Conservation (phyloP, 1,140 invertebrate species). For the Parapsyche elsis region DNA sequence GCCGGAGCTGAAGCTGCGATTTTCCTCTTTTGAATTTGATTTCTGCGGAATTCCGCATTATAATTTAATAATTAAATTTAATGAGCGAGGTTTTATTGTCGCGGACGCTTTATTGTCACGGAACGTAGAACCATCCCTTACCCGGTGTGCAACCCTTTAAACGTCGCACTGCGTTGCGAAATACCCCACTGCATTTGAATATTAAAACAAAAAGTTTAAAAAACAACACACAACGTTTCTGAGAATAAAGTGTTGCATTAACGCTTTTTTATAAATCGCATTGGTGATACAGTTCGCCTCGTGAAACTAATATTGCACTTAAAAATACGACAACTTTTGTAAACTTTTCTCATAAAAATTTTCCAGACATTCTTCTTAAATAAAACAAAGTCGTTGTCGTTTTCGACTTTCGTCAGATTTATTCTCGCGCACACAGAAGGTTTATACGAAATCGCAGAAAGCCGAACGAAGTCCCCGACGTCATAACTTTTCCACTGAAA, state of each 20-base stretch:
- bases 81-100: conserved; percentile 39
- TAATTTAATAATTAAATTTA: conserved; percentile 44
- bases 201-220: no score
- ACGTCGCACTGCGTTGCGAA: background rate
- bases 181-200: no score
- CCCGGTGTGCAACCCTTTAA: background rate
- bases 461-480: no score
- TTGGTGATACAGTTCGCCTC: no score
- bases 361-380: background rate
- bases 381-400: background rate
- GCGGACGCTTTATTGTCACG: background rate
- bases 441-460: no score
- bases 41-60: conserved; percentile 40
- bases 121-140: background rate
- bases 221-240: no score
- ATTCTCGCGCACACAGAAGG: background rate
- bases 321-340: background rate
- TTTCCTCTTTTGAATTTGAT: conserved; percentile 36
- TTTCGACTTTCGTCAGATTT: background rate
- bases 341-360: background rate
- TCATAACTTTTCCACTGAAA: no score
- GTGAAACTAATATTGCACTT: conserved; percentile 2
- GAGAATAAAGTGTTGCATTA: no score
- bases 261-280: no score
- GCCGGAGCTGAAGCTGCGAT: background rate